A percentile compares a stretch with the other conserved stretches of the same genome.
These are phyloP conservation scores for Bradypodion ventrale DNA, from an alignment of 2,797 vertebrate genomes.

Conservation along the genomic window DNA sequence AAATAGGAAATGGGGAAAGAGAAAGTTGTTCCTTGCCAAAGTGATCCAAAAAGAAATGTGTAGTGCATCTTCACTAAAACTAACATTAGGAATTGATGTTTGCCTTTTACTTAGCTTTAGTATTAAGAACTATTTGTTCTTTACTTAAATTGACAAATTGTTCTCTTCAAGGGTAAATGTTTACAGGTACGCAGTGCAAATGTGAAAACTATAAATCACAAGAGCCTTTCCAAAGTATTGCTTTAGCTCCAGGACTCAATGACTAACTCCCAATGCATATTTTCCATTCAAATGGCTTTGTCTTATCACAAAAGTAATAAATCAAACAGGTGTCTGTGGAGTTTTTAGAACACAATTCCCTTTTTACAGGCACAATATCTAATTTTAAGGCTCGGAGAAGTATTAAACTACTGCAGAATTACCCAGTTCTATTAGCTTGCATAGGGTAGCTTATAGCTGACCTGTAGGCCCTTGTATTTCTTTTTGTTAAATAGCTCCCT, in stretches of 20 bases:
- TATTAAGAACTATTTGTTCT: slow-evolving; percentile 2
- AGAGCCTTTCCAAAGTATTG: not conserved
- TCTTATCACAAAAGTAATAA: slow-evolving; percentile 27
- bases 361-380: not conserved
- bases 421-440: not conserved
- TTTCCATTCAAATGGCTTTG: slow-evolving; percentile 18
- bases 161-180: slow-evolving; percentile 14
- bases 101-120: not conserved
- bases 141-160: slow-evolving; percentile 2
- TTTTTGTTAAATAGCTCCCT: not conserved
- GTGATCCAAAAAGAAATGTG: not conserved
- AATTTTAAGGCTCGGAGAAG: accelerated
- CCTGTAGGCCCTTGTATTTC: not conserved
- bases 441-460: not conserved
- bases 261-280: not conserved
- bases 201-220: slow-evolving; percentile 31
- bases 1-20: not conserved
- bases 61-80: not conserved
- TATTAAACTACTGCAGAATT: slow-evolving; percentile 15
- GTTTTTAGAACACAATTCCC: slow-evolving; percentile 2
- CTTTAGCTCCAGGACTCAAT: not conserved
- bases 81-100: not conserved
- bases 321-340: not conserved
- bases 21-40: not conserved
- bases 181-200: slow-evolving; percentile 19